phyloP scores from a whole-genome alignment of 1,140 invertebrate species.

The Homarus americanus region DNA sequence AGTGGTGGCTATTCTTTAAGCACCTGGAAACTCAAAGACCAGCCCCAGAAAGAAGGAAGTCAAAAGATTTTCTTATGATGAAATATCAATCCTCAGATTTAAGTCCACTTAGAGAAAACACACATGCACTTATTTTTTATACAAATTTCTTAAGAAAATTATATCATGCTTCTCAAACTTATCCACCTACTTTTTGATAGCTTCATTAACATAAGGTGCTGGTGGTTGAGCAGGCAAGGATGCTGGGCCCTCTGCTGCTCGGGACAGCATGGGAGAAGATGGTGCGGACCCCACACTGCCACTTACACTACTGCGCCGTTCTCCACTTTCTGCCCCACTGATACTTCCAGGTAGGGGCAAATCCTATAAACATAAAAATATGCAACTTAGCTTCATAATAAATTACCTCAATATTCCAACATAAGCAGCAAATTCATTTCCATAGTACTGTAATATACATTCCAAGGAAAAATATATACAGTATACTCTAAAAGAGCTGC shows the following conservation, averaged over 20 bases:
- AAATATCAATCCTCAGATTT: too few relatives aligned
- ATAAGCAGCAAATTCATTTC: neutral
- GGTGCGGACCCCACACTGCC: slow-evolving; percentile 75
- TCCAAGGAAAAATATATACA: neutral
- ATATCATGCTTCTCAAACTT: neutral
- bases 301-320: slow-evolving; percentile 57
- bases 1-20: too few relatives aligned
- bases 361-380: slow-evolving; percentile 3
- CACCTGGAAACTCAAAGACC: too few relatives aligned
- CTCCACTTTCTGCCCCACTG: slow-evolving; percentile 19
- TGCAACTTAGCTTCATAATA: neutral
- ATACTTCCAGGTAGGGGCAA: slow-evolving; percentile 49
- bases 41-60: too few relatives aligned
- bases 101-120: neutral
- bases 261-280: slow-evolving; percentile 74
- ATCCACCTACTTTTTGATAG: slow-evolving; percentile 69
- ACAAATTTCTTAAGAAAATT: neutral
- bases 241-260: slow-evolving; percentile 45
- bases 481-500: neutral
- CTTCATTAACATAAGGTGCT: slow-evolving; percentile 71
- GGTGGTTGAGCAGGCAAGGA: slow-evolving; percentile 68
- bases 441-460: neutral
- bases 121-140: too few relatives aligned
- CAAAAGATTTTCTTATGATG: too few relatives aligned
- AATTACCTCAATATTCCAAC: neutral